Percentiles rank a stretch among this genome's conserved stretches.
phyloP scores from a whole-genome alignment of 2,797 vertebrate species.

The Schizothorax lantsangensis region DNA sequence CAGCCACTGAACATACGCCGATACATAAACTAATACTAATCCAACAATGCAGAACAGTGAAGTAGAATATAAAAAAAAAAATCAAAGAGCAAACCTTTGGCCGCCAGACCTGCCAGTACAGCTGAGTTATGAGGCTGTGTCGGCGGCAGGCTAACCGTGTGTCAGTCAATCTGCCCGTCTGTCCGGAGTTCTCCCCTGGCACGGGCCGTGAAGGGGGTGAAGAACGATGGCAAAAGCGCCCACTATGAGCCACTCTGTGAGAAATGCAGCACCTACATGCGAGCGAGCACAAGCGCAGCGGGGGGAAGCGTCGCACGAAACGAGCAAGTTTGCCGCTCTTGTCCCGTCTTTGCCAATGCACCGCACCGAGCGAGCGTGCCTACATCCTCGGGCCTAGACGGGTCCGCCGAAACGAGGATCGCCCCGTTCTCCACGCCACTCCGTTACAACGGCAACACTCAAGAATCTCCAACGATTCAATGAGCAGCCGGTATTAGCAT shows the following conservation, averaged over 20 bases:
- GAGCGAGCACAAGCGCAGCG: slow-evolving; percentile 44
- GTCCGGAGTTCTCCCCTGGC: slow-evolving; percentile 68
- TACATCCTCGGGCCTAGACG: slow-evolving; percentile 73
- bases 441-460: slow-evolving; percentile 46
- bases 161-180: slow-evolving; percentile 64
- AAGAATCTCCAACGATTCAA: slow-evolving; percentile 50
- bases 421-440: slow-evolving; percentile 70
- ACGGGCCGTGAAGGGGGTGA: slow-evolving; percentile 63
- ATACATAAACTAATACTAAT: slow-evolving; percentile 10
- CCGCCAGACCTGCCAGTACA: slow-evolving; percentile 42
- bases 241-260: slow-evolving; percentile 44
- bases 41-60: slow-evolving; percentile 4
- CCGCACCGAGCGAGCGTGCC: slow-evolving; percentile 59
- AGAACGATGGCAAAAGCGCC: slow-evolving; percentile 64
- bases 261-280: slow-evolving; percentile 55
- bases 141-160: slow-evolving; percentile 60
- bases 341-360: slow-evolving; percentile 57
- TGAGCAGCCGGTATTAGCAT: neutral
- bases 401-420: slow-evolving; percentile 69
- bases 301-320: slow-evolving; percentile 27
- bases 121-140: slow-evolving; percentile 40
- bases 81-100: slow-evolving; percentile 41
- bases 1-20: neutral
- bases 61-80: neutral
- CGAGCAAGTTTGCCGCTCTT: neutral